Conservation (phyloP, 2,888 invertebrate species). For the Oscheius sp. region DNA sequence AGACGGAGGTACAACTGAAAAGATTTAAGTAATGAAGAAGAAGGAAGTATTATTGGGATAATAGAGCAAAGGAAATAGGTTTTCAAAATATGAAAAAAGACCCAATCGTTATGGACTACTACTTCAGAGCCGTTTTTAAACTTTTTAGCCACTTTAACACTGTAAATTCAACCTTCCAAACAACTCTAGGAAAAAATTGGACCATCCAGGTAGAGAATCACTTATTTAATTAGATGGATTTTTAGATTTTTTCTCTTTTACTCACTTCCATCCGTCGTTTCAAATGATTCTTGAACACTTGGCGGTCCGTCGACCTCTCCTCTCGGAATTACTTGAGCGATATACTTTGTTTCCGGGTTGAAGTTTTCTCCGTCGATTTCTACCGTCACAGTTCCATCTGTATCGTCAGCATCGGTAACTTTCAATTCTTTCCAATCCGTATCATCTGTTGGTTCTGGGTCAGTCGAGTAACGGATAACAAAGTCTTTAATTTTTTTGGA, state of each 20-base stretch:
- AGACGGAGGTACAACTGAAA: conserved; percentile 61
- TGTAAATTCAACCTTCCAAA: no score
- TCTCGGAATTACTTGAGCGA: conserved; percentile 61
- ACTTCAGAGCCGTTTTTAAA: no score
- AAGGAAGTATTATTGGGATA: no score
- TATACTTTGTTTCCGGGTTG: conserved; percentile 68
- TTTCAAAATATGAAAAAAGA: no score
- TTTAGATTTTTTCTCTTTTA: no score
- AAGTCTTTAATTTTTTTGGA: conserved; percentile 63
- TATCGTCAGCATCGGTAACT: conserved; percentile 59
- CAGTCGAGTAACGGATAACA: conserved; percentile 65
- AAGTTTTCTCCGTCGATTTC: conserved; percentile 68
- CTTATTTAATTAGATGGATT: no score
- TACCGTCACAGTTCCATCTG: conserved; percentile 45
- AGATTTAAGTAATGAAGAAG: background rate
- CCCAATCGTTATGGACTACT: no score
- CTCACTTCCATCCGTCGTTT: conserved; percentile 65
- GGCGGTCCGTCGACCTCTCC: conserved; percentile 67
- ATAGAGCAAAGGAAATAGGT: no score
- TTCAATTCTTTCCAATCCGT: conserved; percentile 67
- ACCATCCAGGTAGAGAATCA: no score
- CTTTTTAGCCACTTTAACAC: no score
- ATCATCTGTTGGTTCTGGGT: conserved; percentile 64
- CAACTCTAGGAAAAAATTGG: no score
- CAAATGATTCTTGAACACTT: conserved; percentile 53